A percentile compares a stretch with the other conserved stretches of the same genome.
These are phyloP conservation scores for Campylorhamphus procurvoides DNA, from an alignment of 2,113 vertebrate species.

Conservation along the genomic window DNA sequence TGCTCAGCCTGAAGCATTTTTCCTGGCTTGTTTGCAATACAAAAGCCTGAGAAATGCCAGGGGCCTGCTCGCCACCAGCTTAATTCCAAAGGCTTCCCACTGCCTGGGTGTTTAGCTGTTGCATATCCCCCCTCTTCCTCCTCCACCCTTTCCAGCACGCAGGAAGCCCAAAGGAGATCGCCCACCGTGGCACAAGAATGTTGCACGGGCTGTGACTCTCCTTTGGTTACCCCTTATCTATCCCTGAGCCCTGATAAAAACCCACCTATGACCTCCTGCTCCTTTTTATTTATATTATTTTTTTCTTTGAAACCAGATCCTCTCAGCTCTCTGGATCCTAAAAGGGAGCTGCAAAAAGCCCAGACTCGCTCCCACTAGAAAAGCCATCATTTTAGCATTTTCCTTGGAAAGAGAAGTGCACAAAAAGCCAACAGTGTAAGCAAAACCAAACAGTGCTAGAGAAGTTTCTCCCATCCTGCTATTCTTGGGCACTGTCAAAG, in stretches of 20 bases:
- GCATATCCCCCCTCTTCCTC: not conserved
- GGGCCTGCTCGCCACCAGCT: not conserved
- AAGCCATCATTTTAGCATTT: not conserved
- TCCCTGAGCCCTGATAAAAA: not conserved
- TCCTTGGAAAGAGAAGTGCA: not conserved
- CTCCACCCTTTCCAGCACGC: not conserved
- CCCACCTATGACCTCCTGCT: not conserved
- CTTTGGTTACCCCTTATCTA: not conserved
- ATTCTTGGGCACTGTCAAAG: not conserved
- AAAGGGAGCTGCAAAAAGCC: not conserved
- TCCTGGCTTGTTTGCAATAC: not conserved
- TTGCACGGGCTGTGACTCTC: not conserved
- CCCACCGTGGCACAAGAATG: not conserved
- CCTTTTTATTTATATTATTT: not conserved
- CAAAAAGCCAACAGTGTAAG: not conserved
- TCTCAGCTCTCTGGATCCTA: rapidly evolving
- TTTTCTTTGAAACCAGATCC: not conserved
- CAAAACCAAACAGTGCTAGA: not conserved
- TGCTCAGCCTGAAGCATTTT: not conserved
- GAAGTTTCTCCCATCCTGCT: not conserved
- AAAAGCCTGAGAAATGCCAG: not conserved
- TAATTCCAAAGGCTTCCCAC: not conserved
- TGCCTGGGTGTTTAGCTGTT: not conserved
- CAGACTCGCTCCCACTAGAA: not conserved
- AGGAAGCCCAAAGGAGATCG: not conserved